Base-by-base conservation (phyloP, 2,888 invertebrate species). In the Lapara coniferarum region DNA sequence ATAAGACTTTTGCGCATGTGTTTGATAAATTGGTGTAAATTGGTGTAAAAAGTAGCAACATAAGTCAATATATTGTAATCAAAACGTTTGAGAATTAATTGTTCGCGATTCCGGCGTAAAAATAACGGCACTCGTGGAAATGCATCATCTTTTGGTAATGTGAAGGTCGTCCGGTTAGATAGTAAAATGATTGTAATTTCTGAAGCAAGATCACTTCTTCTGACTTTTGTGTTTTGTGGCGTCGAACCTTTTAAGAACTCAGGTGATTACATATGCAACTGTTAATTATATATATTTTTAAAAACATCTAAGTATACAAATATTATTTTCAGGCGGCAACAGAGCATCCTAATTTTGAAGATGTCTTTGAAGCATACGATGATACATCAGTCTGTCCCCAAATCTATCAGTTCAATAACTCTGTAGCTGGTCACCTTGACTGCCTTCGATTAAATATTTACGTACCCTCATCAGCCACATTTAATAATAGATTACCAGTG, bases 341-440 rank as follows among this genome's bases (percentile, higher is more conserved):
- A 2, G 78, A 82, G 7, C 75, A 80, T 16, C 79, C 82, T 10
- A 70, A 52, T 13, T 84, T 88, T 69, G 79, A 82, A 14, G 78
- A 73, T 0, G 72, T 74, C 4, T 89, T 83, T 66, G 78, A 85
- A 72, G 89, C 89, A 0, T 76, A 79, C 13, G 77, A 86, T 71
- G 89, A 83, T 69, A 79, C 85, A 5, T 77, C 75, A 0, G 70
- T 77, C 6, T 90, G 91, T 71, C 88, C 91, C 1, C 90, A 91
- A 82, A 66, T 74, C 12, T 76, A 82, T 68, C 71, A 72, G 66
- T 75, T 72, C 4, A 81, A 73, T 19, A 68, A 72, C 3, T 78
- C 70, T 0, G 30, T 80, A n/a, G 52, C 71, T 0, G 89, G 89
- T 4, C 74, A 72, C 2, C 70, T 82, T 0, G 81, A 90, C 58